Evolutionary conservation across 2,888 invertebrate species (phyloP), one percentile per base, ranked within the genome.

Genomic region (Drosophila seclusa): DNA sequence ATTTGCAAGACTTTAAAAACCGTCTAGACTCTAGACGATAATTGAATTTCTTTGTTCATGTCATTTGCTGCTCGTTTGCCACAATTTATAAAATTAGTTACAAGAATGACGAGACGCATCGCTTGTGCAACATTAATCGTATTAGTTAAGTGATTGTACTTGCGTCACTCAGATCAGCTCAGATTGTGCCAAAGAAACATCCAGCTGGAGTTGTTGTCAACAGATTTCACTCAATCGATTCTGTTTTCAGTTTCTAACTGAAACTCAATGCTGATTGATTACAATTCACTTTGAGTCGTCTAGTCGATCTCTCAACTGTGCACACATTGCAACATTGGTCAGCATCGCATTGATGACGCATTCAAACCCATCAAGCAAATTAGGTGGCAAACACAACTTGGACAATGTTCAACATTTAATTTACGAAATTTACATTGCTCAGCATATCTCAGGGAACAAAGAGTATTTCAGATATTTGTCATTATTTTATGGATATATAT

Each of bases 221-320:
- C 29, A 57, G 31, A 4, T 18, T 53, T 60, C n/a, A 31, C 16
- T 8, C 21, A 18, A 31, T 36, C 8, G 16, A 31, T 18, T 58
- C 32, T 2, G 29, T 24, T 57, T n/a, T n/a, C 10, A 32, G 32
- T 59, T 76, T 52, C 42, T 42, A 29, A 62, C 24, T 63, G 45
- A 27, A 60, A 57, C 40, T 31, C 57, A 64, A 64, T 50, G 59
- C 70, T 85, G 82, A 83, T 85, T 83, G 82, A 87, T 87, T 76
- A 73, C 36, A 54, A 48, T 66, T 59, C 42, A 52, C 50, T 61
- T 83, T 52, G 34, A 42, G 57, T 61, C 24, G 24, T 49, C 49
- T 53, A 52, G 62, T 75, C 64, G 66, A 71, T 78, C 76, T 40
- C 64, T 58, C 60, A 71, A 63, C 82, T 58, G 58, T 48, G 63